phyloP scores from a whole-genome alignment of 2,888 invertebrate genomes.

The Leucozona laternaria region DNA sequence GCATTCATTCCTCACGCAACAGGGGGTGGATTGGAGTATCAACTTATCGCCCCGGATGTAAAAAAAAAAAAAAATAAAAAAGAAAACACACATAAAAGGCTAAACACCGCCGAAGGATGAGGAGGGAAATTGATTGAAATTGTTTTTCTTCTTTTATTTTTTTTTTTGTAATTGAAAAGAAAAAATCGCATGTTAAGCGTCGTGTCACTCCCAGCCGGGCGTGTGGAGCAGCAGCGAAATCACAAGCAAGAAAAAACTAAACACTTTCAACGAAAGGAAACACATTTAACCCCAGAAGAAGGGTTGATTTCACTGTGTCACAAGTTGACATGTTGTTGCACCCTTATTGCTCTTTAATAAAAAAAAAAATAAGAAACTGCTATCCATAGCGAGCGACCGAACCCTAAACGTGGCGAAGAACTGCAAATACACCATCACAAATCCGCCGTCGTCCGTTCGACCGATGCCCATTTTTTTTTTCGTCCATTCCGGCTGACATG shows the following conservation, averaged over 20 bases:
- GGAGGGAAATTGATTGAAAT: constrained; percentile 73
- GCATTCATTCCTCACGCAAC: constrained; percentile 65
- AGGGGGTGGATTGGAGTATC: constrained; percentile 66
- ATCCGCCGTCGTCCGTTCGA: constrained; percentile 3
- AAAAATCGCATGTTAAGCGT: constrained; percentile 63
- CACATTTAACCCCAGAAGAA: constrained; percentile 56
- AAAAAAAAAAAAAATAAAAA: constrained; percentile 24
- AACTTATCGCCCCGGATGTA: constrained; percentile 57
- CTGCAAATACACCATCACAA: constrained; percentile 29
- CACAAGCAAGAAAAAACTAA: constrained; percentile 50
- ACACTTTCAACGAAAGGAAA: constrained; percentile 53
- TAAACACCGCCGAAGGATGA: constrained; percentile 13
- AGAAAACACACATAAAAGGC: not conserved
- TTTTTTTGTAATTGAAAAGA: constrained; percentile 61
- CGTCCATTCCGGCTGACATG: constrained; percentile 64
- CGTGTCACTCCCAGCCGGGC: constrained; percentile 62
- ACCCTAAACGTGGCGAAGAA: constrained; percentile 10
- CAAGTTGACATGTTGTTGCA: constrained; percentile 75
- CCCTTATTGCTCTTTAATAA: constrained; percentile 71
- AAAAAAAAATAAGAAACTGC: constrained; percentile 43
- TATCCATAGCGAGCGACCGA: constrained; percentile 18
- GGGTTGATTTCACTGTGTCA: constrained; percentile 74
- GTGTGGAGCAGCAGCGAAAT: constrained; percentile 45
- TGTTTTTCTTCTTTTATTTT: constrained; percentile 54
- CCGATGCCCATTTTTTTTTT: not conserved